phyloP scores from a whole-genome alignment of 1,140 invertebrate species.

The Drosophila sechellia region DNA sequence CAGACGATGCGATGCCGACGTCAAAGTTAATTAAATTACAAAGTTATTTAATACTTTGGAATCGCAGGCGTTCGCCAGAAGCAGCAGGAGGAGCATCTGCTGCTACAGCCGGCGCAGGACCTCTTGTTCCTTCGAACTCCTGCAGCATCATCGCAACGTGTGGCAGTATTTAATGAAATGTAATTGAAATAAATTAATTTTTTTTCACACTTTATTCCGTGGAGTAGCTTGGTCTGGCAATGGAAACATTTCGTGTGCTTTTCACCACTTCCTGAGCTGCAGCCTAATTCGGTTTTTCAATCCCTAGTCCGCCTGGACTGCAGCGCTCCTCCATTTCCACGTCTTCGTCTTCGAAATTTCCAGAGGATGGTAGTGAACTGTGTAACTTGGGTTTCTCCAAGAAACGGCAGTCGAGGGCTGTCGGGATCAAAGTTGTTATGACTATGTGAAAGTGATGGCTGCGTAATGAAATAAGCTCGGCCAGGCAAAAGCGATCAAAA shows the following conservation, averaged over 20 bases:
- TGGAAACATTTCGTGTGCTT: slow-evolving; percentile 25
- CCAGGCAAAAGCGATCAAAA: slow-evolving; percentile 2
- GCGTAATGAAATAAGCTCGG: slow-evolving; percentile 25
- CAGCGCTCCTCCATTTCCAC: not conserved
- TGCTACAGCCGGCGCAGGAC: slow-evolving; percentile 5
- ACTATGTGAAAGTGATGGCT: slow-evolving; percentile 13
- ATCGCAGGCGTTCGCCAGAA: slow-evolving; percentile 51
- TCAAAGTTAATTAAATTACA: slow-evolving; percentile 84
- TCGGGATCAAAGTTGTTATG: slow-evolving; percentile 11
- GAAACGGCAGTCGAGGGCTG: slow-evolving; percentile 18
- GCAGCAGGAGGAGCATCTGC: slow-evolving; percentile 40
- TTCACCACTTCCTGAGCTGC: slow-evolving; percentile 5
- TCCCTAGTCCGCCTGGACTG: slow-evolving; percentile 8
- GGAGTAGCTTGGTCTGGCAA: slow-evolving; percentile 8
- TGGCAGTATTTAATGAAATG: slow-evolving; percentile 74
- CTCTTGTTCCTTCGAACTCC: slow-evolving; percentile 47
- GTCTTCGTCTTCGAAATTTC: not conserved
- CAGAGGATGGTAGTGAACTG: not conserved
- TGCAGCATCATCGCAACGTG: slow-evolving; percentile 54
- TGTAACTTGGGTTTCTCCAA: slow-evolving; percentile 25
- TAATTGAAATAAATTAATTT: slow-evolving; percentile 78
- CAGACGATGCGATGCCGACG: slow-evolving; percentile 56
- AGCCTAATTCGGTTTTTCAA: slow-evolving; percentile 33
- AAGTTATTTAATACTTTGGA: slow-evolving; percentile 82
- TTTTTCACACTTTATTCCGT: slow-evolving; percentile 37